Evolutionary conservation across 1,140 invertebrate genomes (phyloP), one percentile per base, ranked within the genome.

Genomic region (Globodera ellingtonae): DNA sequence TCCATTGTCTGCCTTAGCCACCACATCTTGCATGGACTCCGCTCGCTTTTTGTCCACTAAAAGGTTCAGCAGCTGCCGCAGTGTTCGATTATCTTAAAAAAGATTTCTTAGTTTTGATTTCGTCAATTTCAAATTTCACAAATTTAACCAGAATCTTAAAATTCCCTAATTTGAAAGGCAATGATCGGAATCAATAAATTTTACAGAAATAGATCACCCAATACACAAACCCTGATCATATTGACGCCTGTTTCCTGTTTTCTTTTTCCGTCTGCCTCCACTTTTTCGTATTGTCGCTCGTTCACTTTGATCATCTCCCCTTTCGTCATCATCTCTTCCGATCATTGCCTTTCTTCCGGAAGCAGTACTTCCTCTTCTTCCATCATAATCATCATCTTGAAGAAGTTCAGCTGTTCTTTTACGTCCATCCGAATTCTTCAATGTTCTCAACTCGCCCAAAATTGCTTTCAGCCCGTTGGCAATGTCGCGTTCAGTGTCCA

Each of bases 401-500:
- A 35, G 35, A 35, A 35, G 35, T 35, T 35, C 35, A 52, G 10
- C 10, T 15, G n/a, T 18, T 67, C 66, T 67, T 44, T 67, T 70
- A 15, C n/a, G 46, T 9, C 67, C 9, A 35, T 70, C 46, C 18
- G 67, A 13, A 21, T 67, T 44, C 67, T 47, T 10, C 67, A 70
- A 3, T 10, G 21, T 44, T 18, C 18, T 70, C 1, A 70, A 21
- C 21, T 70, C 67, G 13, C 9, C 24, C 67, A 70, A 18, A 70
- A 70, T 70, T 47, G 21, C 24, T 47, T 70, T 47, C 8, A 70
- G 18, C 7, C 67, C 67, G 35, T 70, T 35, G 67, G 67, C 24
- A 35, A 70, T 44, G 67, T 70, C 67, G 13, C 67, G 8, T 47
- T 70, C 67, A 18, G 67, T 70, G 67, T 35, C 46, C 21, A 70